These are phyloP conservation scores for Calliscelio sp. DNA, from an alignment of 2,888 invertebrate genomes.

Conservation along the genomic window DNA sequence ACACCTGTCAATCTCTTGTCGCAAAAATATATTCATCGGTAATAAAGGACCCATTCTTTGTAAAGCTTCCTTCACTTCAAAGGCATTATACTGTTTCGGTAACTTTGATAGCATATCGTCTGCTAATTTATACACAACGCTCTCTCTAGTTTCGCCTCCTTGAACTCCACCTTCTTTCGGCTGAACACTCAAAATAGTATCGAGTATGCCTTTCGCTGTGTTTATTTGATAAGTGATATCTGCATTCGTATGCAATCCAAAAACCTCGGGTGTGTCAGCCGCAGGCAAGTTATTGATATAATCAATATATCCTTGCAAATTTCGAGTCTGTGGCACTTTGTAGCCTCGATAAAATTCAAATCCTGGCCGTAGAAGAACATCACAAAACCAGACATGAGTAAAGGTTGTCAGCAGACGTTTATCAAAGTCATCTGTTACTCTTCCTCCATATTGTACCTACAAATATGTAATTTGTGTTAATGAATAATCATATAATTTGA, in stretches of 20 bases:
- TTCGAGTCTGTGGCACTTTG: constrained; percentile 94
- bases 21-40: constrained; percentile 98
- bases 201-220: constrained; percentile 96
- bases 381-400: constrained; percentile 98
- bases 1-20: constrained; percentile 89
- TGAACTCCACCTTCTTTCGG: constrained; percentile 97
- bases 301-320: constrained; percentile 92
- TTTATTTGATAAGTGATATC: constrained; percentile 99
- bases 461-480: background rate
- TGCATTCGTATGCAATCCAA: constrained; percentile 98
- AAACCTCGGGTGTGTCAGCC: constrained; percentile 97
- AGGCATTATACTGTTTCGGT: constrained; percentile 94
- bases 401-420: constrained; percentile 97
- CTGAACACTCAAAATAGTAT: constrained; percentile 98
- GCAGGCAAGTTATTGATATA: constrained; percentile 94
- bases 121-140: constrained; percentile 95
- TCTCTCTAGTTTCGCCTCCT: constrained; percentile 97
- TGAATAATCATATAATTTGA: too few relatives aligned
- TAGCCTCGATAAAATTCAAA: constrained; percentile 98
- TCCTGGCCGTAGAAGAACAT: constrained; percentile 93
- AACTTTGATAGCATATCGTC: constrained; percentile 96
- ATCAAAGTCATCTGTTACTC: constrained; percentile 99
- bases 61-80: constrained; percentile 96
- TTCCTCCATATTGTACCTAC: constrained; percentile 91
- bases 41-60: constrained; percentile 96